Conservation (phyloP, 2,113 vertebrate species). For the Solenodon paradoxus region DNA sequence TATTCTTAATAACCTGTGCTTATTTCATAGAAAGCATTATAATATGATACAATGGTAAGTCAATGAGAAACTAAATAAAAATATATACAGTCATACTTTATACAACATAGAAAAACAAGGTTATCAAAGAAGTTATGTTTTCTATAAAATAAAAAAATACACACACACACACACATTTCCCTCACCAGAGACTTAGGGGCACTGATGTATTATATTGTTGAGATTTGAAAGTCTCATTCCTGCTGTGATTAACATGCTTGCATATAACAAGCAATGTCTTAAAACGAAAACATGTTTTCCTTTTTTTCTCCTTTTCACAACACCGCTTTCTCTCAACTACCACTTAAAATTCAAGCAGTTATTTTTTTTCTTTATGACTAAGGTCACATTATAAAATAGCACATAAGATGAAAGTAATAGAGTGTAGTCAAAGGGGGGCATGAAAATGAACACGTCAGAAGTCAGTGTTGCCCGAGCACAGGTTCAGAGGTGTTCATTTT, state of each 20-base stretch:
- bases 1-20: background rate
- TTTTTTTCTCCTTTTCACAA: slow-evolving; percentile 27
- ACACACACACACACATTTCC: background rate
- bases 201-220: slow-evolving; percentile 40
- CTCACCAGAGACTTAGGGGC: background rate
- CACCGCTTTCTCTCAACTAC: slow-evolving; percentile 50
- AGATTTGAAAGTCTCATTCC: slow-evolving; percentile 49
- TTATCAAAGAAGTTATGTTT: slow-evolving; percentile 43
- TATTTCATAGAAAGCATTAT: background rate
- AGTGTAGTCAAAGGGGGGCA: slow-evolving; percentile 45
- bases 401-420: slow-evolving; percentile 60
- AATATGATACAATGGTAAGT: background rate
- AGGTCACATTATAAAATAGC: slow-evolving; percentile 72
- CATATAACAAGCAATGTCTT: background rate
- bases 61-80: slow-evolving; percentile 25
- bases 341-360: slow-evolving; percentile 66
- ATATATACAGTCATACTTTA: slow-evolving; percentile 38
- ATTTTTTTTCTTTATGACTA: slow-evolving; percentile 55
- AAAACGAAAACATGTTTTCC: slow-evolving; percentile 58
- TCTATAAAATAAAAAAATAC: slow-evolving; percentile 50
- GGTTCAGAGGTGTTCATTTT: slow-evolving; percentile 41
- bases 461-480: background rate
- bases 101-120: slow-evolving; percentile 38
- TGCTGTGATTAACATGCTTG: slow-evolving; percentile 46
- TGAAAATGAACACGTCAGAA: slow-evolving; percentile 57